Conservation (phyloP, 2,113 vertebrate genomes). For the Petaurus breviceps region DNA sequence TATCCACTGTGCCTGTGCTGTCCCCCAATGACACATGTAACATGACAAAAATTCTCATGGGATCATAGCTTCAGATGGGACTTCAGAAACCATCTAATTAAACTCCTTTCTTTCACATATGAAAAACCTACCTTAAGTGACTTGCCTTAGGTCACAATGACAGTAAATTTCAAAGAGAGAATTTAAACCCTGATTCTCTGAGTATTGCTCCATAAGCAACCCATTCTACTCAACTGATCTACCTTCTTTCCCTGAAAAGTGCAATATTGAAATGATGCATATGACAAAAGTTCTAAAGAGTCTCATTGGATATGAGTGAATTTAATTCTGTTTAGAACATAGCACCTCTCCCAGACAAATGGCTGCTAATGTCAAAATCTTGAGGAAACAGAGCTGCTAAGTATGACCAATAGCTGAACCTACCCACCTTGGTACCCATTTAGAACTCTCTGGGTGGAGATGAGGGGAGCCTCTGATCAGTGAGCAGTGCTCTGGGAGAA, state of each 20-base stretch:
- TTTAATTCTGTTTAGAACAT: neutral
- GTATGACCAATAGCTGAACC: fast-evolving
- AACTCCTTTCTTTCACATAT: neutral
- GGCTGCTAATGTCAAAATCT: neutral
- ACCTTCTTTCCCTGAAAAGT: neutral
- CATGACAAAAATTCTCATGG: neutral
- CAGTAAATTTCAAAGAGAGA: neutral
- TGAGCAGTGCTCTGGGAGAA: neutral
- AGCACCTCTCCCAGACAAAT: conserved; percentile 16
- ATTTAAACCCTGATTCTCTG: neutral
- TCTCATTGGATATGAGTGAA: conserved; percentile 3
- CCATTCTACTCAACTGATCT: neutral
- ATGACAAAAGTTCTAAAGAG: conserved; percentile 7
- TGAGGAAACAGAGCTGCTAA: neutral
- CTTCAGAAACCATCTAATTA: neutral
- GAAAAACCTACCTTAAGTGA: neutral
- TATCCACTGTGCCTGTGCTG: neutral
- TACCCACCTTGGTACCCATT: neutral
- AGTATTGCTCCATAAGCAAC: neutral
- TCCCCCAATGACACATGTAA: neutral
- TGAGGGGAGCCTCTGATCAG: conserved; percentile 1
- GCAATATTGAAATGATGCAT: neutral
- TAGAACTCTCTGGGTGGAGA: neutral
- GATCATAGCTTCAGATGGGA: neutral
- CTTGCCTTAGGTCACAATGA: neutral